A percentile compares a stretch with the other conserved stretches of the same genome.
Evolutionary conservation across 2,797 vertebrate genomes (phyloP).

Genomic region (Pyrocephalus nanus): DNA sequence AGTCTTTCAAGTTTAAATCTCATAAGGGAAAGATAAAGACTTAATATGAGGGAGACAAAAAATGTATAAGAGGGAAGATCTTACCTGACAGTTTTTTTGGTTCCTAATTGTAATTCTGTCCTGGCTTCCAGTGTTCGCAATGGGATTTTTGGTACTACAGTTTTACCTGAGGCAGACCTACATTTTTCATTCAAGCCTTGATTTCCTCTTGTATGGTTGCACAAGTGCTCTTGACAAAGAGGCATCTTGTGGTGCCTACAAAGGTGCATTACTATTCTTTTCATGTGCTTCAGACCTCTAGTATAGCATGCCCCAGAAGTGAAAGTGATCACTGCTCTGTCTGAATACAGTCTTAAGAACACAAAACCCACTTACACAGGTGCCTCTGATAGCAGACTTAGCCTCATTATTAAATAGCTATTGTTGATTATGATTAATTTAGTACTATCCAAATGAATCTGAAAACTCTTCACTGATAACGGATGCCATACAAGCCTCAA

Average conservation of each 20-base stretch:
- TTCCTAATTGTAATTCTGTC: neutral
- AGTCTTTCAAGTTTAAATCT: slow-evolving; percentile 54
- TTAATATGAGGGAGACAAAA: neutral
- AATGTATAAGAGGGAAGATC: neutral
- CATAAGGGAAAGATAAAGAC: slow-evolving; percentile 47
- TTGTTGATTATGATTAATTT: neutral
- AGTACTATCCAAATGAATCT: neutral
- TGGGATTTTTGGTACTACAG: neutral
- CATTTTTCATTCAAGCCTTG: neutral
- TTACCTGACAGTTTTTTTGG: neutral
- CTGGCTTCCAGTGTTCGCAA: neutral
- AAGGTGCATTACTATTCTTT: neutral
- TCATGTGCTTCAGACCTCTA: neutral
- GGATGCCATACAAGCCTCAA: neutral
- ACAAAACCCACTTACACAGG: neutral
- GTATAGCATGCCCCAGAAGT: neutral
- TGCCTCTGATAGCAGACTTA: neutral
- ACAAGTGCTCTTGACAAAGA: neutral
- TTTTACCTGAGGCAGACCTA: neutral
- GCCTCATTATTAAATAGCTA: neutral
- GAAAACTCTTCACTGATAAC: neutral
- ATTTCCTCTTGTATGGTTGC: neutral
- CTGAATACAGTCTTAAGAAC: neutral
- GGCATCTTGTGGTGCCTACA: neutral
- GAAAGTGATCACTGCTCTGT: neutral